A percentile compares a stretch with the other conserved stretches of the same genome.
phyloP scores from a whole-genome alignment of 2,797 vertebrate species.

The Streptopelia turtur region DNA sequence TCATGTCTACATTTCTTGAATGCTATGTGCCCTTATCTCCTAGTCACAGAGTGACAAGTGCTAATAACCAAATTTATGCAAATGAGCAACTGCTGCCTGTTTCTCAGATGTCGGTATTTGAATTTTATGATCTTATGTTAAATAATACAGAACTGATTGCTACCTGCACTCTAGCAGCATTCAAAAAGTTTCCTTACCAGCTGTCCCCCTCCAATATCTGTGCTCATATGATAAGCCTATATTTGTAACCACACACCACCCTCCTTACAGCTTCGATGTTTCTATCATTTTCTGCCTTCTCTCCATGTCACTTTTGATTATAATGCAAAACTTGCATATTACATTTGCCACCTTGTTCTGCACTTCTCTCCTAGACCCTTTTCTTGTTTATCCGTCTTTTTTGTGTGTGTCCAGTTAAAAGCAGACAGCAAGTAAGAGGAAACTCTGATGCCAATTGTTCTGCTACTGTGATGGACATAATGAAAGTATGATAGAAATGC shows the following conservation, averaged over 20 bases:
- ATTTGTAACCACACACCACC: background rate
- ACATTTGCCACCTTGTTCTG: background rate
- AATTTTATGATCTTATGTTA: background rate
- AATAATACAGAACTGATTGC: background rate
- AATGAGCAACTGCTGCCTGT: slow-evolving; percentile 46
- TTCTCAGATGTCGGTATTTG: background rate
- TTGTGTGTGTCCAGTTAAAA: background rate
- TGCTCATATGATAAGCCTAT: background rate
- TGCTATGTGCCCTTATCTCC: slow-evolving; percentile 32
- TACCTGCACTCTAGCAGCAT: slow-evolving; percentile 4
- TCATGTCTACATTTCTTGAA: background rate
- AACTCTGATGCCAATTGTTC: background rate
- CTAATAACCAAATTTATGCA: slow-evolving; percentile 54
- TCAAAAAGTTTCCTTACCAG: background rate
- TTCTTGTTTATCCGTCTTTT: background rate
- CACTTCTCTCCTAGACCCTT: background rate
- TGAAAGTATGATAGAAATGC: background rate
- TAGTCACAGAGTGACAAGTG: slow-evolving; percentile 57
- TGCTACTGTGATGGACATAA: background rate
- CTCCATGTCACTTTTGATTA: background rate
- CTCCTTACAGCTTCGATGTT: background rate
- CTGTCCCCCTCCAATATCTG: background rate
- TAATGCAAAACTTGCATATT: background rate
- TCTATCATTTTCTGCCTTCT: background rate
- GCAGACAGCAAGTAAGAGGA: background rate